Evolutionary conservation across 1,140 invertebrate species (phyloP).

Genomic region (Bombus waltoni): DNA sequence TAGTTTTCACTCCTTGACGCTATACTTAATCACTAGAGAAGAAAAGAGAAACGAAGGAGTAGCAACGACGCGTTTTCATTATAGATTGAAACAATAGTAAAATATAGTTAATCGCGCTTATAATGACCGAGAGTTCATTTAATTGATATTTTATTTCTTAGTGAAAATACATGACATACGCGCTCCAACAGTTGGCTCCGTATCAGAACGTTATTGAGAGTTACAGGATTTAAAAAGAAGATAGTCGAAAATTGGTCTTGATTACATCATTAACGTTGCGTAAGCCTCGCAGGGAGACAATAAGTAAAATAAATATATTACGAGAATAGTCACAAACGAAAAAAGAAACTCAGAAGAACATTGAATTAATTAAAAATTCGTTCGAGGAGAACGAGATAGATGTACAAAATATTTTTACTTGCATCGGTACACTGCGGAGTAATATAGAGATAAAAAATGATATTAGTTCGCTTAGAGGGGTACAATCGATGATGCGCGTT

Average conservation of each 20-base stretch:
- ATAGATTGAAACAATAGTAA: slow-evolving; percentile 55
- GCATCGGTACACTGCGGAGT: not conserved
- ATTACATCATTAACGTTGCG: slow-evolving; percentile 15
- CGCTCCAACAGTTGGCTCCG: not conserved
- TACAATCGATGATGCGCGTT: slow-evolving; percentile 41
- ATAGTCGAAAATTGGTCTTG: not conserved
- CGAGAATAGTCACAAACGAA: not conserved
- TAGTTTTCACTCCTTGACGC: slow-evolving; percentile 54
- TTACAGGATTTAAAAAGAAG: not conserved
- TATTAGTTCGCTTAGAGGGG: slow-evolving; percentile 39
- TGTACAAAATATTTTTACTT: slow-evolving; percentile 59
- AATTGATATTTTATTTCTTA: slow-evolving; percentile 3
- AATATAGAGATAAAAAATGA: slow-evolving; percentile 12
- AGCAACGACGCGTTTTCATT: slow-evolving; percentile 14
- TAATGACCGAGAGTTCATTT: slow-evolving; percentile 11
- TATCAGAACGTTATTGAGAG: not conserved
- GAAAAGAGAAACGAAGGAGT: not conserved
- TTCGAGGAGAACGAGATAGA: slow-evolving; percentile 34
- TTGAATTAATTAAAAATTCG: not conserved
- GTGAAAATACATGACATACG: not conserved
- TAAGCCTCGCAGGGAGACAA: not conserved
- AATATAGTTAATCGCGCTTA: slow-evolving; percentile 31
- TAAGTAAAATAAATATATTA: not conserved
- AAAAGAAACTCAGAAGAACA: not conserved
- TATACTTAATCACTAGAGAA: slow-evolving; percentile 20